A percentile compares a stretch with the other conserved stretches of the same genome.
Conservation (phyloP, 2,113 vertebrate genomes). For the Phaethornis superciliosus region DNA sequence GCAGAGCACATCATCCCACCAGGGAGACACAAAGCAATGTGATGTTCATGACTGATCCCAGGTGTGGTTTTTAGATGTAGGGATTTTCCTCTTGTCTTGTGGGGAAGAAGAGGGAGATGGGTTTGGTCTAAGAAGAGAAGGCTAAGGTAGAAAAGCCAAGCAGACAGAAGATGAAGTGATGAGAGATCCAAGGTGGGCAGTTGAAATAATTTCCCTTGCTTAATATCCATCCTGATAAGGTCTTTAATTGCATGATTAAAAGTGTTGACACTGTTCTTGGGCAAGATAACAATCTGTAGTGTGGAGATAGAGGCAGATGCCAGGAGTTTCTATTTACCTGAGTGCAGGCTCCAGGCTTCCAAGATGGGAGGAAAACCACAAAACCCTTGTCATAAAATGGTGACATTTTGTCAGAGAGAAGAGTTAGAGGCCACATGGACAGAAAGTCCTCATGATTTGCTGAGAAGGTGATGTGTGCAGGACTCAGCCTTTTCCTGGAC, state of each 20-base stretch:
- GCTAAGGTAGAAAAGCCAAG: neutral
- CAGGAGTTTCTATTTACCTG: neutral
- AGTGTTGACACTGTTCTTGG: neutral
- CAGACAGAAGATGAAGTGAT: neutral
- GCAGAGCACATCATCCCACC: neutral
- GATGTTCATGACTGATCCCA: neutral
- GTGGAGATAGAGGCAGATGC: neutral
- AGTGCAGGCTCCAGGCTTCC: neutral
- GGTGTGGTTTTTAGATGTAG: accelerated
- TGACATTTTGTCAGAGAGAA: neutral
- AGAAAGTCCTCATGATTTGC: neutral
- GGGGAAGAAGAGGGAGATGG: neutral
- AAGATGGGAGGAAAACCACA: neutral
- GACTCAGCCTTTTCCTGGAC: neutral
- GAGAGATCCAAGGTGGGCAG: neutral
- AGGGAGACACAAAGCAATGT: accelerated
- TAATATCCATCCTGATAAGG: neutral
- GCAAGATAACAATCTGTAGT: neutral
- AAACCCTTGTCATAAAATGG: neutral
- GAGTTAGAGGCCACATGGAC: neutral
- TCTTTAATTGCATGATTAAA: constrained; percentile 33
- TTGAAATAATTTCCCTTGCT: neutral
- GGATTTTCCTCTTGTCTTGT: no score
- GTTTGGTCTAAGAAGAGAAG: neutral
- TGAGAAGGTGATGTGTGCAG: neutral